Evolutionary conservation across 2,113 vertebrate genomes (phyloP).

Genomic region (Bos indicus): DNA sequence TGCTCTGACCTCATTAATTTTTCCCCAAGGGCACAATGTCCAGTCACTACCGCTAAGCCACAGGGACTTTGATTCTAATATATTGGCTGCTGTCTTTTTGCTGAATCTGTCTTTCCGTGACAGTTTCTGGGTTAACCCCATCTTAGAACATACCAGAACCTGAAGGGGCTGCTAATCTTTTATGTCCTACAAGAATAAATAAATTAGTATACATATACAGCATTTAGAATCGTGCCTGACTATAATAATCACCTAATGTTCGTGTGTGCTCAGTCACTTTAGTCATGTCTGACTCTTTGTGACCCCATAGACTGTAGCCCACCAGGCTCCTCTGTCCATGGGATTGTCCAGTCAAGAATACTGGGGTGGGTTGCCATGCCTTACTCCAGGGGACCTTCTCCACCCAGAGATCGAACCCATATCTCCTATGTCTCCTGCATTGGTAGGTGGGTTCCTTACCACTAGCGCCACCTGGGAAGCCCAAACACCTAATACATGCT

Average conservation of each 20-base stretch:
- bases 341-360: neutral
- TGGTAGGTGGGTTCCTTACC: neutral
- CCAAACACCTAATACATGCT: neutral
- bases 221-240: neutral
- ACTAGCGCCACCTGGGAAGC: neutral
- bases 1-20: slow-evolving; percentile 33
- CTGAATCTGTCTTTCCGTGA: slow-evolving; percentile 11
- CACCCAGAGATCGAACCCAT: neutral
- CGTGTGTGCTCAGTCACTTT: neutral
- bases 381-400: neutral
- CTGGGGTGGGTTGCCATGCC: neutral
- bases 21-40: neutral
- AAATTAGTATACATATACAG: neutral
- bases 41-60: neutral
- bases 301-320: neutral
- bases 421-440: neutral
- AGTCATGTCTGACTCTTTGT: neutral
- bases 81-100: neutral
- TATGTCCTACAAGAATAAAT: neutral
- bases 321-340: neutral
- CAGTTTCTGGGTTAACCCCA: slow-evolving; percentile 14
- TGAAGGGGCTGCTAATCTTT: neutral
- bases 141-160: slow-evolving; percentile 9
- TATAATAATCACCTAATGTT: neutral
- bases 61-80: neutral